Conservation (phyloP, 1,140 invertebrate species). For the Temnothorax nylanderi region DNA sequence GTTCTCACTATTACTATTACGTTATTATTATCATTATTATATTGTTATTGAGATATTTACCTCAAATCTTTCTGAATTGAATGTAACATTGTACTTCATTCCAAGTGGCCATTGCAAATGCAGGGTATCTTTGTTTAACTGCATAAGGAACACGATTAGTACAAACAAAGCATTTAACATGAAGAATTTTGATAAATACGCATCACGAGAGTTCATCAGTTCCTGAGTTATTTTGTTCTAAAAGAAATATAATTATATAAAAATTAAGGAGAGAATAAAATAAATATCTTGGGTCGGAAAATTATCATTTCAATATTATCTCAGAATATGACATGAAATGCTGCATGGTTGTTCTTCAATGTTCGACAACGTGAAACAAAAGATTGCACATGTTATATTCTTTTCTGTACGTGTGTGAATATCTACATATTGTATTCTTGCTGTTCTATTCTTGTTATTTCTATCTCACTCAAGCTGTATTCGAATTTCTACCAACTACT, state of each 20-base stretch:
- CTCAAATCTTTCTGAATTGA: constrained; percentile 82
- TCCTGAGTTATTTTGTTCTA: constrained; percentile 87
- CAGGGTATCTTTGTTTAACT: constrained; percentile 90
- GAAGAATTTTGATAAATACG: constrained; percentile 92
- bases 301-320: too few relatives aligned
- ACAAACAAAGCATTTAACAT: constrained; percentile 95
- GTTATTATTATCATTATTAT: not conserved
- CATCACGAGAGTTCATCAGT: constrained; percentile 89
- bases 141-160: constrained; percentile 92
- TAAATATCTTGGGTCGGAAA: too few relatives aligned
- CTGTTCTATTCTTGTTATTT: not conserved
- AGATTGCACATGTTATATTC: too few relatives aligned
- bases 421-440: not conserved
- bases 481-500: not conserved
- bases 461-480: not conserved
- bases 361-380: too few relatives aligned
- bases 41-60: constrained; percentile 66
- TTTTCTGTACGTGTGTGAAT: not conserved
- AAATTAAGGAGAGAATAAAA: not conserved
- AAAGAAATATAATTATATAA: constrained; percentile 34
- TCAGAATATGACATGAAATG: too few relatives aligned
- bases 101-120: constrained; percentile 91
- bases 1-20: not conserved
- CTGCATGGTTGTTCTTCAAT: too few relatives aligned
- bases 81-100: constrained; percentile 89